These are phyloP conservation scores for Vidua chalybeata DNA, from an alignment of 2,113 vertebrate species.

Conservation along the genomic window DNA sequence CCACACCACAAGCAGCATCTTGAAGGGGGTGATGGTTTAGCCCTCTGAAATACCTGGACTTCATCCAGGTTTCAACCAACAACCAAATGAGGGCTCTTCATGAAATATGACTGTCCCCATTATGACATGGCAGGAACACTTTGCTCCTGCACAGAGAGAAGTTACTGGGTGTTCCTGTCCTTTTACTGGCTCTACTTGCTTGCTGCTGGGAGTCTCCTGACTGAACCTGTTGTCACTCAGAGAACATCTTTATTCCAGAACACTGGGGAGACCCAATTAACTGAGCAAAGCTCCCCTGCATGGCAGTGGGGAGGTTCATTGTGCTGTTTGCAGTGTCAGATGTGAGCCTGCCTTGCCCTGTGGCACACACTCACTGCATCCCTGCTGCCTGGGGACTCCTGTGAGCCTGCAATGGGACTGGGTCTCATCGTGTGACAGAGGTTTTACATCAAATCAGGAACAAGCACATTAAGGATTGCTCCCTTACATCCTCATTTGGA, in stretches of 20 bases:
- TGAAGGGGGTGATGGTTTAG: not conserved
- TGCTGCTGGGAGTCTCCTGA: not conserved
- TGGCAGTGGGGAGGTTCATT: not conserved
- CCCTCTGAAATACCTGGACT: not conserved
- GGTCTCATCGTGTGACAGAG: not conserved
- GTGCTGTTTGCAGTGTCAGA: not conserved
- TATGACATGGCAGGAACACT: not conserved
- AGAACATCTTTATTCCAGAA: not conserved
- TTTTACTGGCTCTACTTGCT: not conserved
- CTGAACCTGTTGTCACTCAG: not conserved
- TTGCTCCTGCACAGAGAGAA: not conserved
- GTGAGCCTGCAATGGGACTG: accelerated
- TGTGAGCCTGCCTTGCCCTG: not conserved
- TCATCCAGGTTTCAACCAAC: not conserved
- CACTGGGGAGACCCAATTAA: not conserved
- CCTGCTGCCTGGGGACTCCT: not conserved
- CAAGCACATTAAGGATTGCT: accelerated
- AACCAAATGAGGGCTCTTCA: not conserved
- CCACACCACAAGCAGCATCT: accelerated
- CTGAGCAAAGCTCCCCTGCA: not conserved
- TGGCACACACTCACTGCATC: not conserved
- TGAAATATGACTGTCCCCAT: accelerated
- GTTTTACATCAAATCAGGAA: not conserved
- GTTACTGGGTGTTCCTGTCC: not conserved
- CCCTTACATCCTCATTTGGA: not conserved